Percentiles rank a stretch among this genome's conserved stretches.
Conservation (phyloP, 2,888 invertebrate genomes). For the Creontiades dilutus region DNA sequence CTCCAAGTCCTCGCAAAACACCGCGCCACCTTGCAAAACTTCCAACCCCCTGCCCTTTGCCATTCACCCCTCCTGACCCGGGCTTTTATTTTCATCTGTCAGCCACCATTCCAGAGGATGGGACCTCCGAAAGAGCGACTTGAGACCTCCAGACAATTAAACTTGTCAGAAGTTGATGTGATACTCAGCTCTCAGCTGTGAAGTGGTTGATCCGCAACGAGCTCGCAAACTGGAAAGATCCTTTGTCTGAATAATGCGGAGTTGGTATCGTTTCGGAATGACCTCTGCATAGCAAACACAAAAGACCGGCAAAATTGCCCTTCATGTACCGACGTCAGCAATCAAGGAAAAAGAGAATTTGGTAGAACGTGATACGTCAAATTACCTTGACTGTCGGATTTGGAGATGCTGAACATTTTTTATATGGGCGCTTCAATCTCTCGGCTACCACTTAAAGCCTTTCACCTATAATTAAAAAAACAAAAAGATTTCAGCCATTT, state of each 20-base stretch:
- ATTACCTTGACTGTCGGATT: no score
- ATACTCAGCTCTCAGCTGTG: background rate
- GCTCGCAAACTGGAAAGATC: background rate
- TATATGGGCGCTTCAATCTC: no score
- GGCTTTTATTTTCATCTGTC: slow-evolving; percentile 7
- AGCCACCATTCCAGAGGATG: background rate
- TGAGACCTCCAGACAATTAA: slow-evolving; percentile 38
- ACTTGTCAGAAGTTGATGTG: slow-evolving; percentile 35
- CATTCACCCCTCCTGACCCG: background rate
- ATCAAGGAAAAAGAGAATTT: no score
- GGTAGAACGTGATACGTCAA: no score
- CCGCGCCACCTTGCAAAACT: slow-evolving; percentile 34
- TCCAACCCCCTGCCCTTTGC: background rate
- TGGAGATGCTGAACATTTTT: no score
- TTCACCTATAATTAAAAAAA: no score
- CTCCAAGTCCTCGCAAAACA: slow-evolving; percentile 9
- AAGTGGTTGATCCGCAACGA: background rate
- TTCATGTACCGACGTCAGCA: no score
- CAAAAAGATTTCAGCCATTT: no score
- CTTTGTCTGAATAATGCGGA: background rate
- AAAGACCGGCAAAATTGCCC: no score
- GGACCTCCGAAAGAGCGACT: background rate
- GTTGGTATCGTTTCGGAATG: no score
- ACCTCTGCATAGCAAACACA: no score
- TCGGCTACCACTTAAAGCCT: no score